phyloP scores from a whole-genome alignment of 2,113 vertebrate genomes.

The Cavia porcellus region DNA sequence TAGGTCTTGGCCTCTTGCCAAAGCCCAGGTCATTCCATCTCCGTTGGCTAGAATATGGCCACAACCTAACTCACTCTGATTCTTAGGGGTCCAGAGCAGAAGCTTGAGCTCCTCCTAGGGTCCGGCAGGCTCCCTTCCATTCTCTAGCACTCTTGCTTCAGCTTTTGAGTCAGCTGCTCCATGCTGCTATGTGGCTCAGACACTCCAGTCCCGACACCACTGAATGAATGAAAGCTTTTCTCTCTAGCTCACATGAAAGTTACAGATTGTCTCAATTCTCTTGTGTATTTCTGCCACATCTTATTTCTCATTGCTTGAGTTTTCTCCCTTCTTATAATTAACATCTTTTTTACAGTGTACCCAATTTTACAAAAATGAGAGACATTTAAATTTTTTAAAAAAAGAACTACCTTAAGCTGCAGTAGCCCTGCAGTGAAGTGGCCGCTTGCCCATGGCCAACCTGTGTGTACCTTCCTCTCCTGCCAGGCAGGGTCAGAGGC shows the following conservation, averaged over 20 bases:
- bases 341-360: background rate
- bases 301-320: background rate
- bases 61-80: background rate
- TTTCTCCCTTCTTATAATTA: background rate
- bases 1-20: background rate
- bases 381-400: background rate
- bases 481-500: background rate
- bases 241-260: background rate
- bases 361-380: background rate
- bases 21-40: background rate
- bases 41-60: background rate
- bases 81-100: background rate
- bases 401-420: background rate
- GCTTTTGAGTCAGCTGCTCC: background rate
- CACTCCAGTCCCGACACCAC: background rate
- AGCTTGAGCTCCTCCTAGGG: background rate
- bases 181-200: background rate
- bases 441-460: constrained; percentile 38
- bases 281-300: background rate
- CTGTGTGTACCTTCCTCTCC: constrained; percentile 41
- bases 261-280: background rate
- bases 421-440: background rate
- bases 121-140: background rate
- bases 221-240: background rate
- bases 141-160: background rate